Conservation (phyloP, 2,113 vertebrate genomes). For the Pitta sordida region DNA sequence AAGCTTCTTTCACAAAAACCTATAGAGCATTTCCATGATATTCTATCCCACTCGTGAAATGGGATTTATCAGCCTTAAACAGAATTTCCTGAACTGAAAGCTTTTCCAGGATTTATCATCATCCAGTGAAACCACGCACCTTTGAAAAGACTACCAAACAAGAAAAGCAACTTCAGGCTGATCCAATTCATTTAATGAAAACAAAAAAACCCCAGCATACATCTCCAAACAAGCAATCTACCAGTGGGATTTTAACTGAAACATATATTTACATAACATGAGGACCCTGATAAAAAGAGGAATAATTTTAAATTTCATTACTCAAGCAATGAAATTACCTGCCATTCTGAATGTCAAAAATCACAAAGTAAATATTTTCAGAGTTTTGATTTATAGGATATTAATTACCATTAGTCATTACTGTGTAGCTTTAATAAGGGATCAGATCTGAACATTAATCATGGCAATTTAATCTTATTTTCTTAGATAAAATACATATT, state of each 20-base stretch:
- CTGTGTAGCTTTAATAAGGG: not conserved
- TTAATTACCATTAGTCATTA: not conserved
- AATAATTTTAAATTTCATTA: not conserved
- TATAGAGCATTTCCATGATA: not conserved
- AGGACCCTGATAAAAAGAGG: not conserved
- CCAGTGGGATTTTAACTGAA: not conserved
- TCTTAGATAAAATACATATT: not conserved
- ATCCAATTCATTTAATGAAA: not conserved
- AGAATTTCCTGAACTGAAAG: not conserved
- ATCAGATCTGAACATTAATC: not conserved
- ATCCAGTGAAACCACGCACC: not conserved
- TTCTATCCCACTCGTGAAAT: not conserved
- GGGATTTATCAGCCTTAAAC: not conserved
- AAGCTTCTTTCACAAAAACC: not conserved
- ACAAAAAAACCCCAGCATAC: rapidly evolving
- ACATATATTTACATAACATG: not conserved
- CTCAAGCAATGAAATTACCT: not conserved
- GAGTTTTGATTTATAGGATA: not conserved
- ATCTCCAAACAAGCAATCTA: not conserved
- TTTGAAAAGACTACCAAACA: not conserved
- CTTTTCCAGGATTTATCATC: not conserved
- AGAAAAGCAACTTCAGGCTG: not conserved
- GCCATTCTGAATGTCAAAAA: not conserved
- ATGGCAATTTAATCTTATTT: constrained; percentile 19
- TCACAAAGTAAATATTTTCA: constrained; percentile 5